Percentiles rank a stretch among this genome's conserved stretches.
phyloP scores from a whole-genome alignment of 2,888 invertebrate genomes.

The Nezara viridula region DNA sequence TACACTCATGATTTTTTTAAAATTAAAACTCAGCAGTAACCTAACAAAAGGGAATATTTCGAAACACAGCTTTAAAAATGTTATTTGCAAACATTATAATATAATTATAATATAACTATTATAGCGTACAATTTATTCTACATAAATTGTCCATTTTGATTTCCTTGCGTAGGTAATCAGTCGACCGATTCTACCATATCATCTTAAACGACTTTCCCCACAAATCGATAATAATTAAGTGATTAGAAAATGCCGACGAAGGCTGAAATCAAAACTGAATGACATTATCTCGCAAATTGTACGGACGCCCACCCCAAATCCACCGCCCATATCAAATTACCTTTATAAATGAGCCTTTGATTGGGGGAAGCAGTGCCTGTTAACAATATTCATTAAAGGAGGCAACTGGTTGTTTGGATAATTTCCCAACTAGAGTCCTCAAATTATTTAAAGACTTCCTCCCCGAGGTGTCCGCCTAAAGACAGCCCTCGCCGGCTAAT shows the following conservation, averaged over 20 bases:
- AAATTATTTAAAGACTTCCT: slow-evolving; percentile 32
- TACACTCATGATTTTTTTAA: too few relatives aligned
- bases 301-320: background rate
- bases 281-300: slow-evolving; percentile 22
- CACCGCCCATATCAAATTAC: slow-evolving; percentile 4
- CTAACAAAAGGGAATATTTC: background rate
- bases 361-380: slow-evolving; percentile 11
- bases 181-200: background rate
- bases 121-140: background rate
- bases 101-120: too few relatives aligned
- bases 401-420: slow-evolving; percentile 37
- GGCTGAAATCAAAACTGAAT: background rate
- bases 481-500: slow-evolving; percentile 2
- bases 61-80: background rate
- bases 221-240: slow-evolving; percentile 8
- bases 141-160: background rate
- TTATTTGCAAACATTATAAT: background rate
- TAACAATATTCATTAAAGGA: slow-evolving; percentile 20
- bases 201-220: background rate
- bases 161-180: background rate
- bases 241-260: slow-evolving; percentile 10
- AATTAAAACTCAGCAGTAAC: too few relatives aligned
- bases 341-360: slow-evolving; percentile 43
- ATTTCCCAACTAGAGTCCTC: slow-evolving; percentile 29
- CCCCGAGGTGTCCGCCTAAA: background rate